Base-by-base conservation (phyloP, 2,888 invertebrate genomes). In the Achlya flavicornis region DNA sequence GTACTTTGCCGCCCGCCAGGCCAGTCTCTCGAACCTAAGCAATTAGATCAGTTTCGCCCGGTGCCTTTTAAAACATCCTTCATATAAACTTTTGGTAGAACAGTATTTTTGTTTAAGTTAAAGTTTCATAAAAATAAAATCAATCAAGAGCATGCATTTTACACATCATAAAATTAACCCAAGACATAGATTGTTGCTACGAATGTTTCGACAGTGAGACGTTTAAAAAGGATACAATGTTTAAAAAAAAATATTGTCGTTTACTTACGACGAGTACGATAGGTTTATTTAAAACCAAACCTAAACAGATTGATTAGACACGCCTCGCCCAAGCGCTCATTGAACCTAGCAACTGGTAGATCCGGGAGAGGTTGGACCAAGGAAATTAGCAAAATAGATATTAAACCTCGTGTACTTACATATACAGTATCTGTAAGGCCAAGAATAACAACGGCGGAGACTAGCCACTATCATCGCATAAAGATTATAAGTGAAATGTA, bases 21-120 rank as follows among this genome's bases (percentile, higher is more conserved):
- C 73, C 66, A 72, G 75, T 72, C 73, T 76, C 48, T 53, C 53
- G 78, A 82, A 85, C 81, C 83, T 86, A 86, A 90, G 89, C 89
- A 90, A 90, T 91, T 87, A 88, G 81, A 86, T 85, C 83, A 81
- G 80, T 81, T 79, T 80, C 85, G 72, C 64, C 73, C 74, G 77
- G 72, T 66, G 68, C 80, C 81, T 81, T 76, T 82, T 72, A 83
- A 84, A 84, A 83, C 80, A 74, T 80, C 76, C 72, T 71, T 72
- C 75, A 75, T 79, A 83, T 82, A 83, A 83, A 81, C 78, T 81
- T 77, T 72, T 72, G 71, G 71, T 71, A 74, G 64, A 73, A 46
- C 57, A 71, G 62, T 63, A 62, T 62, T 65, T 62, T 66, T n/a
- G n/a, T n/a, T n/a, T 62, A 41, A 72, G 67, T 58, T 38, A 32